phyloP scores from a whole-genome alignment of 2,888 invertebrate species.

The Andrena minutula region DNA sequence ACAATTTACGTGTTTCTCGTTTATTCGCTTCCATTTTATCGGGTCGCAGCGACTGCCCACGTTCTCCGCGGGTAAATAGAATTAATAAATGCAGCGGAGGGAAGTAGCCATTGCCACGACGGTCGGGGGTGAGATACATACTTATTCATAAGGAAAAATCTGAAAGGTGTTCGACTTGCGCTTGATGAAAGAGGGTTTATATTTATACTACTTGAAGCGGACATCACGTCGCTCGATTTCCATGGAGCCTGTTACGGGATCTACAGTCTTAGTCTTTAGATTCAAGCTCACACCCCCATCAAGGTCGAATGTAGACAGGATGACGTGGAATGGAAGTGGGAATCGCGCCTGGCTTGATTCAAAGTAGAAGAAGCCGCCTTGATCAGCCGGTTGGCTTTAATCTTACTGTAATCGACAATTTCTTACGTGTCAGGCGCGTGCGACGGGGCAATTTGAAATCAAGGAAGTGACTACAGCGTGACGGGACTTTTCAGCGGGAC shows the following conservation, averaged over 20 bases:
- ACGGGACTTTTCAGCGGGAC: not conserved
- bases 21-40: conserved; percentile 25
- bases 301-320: no score
- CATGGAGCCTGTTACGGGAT: not conserved
- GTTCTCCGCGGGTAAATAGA: conserved; percentile 11
- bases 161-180: not conserved
- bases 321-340: no score
- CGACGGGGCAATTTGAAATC: not conserved
- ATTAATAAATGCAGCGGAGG: conserved; percentile 35
- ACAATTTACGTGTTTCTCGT: conserved; percentile 19
- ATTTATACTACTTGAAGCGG: not conserved
- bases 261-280: not conserved
- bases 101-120: not conserved
- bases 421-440: not conserved
- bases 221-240: not conserved
- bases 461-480: not conserved
- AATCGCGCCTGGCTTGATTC: no score
- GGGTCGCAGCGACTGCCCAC: not conserved
- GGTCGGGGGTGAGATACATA: conserved; percentile 18
- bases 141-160: conserved; percentile 28
- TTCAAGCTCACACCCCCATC: not conserved
- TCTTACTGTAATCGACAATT: not conserved
- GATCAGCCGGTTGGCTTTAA: not conserved
- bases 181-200: conserved; percentile 2
- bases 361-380: not conserved